Base-by-base conservation (phyloP, 92 coral and sea anemone species). In the Phenganax stokvisi region DNA sequence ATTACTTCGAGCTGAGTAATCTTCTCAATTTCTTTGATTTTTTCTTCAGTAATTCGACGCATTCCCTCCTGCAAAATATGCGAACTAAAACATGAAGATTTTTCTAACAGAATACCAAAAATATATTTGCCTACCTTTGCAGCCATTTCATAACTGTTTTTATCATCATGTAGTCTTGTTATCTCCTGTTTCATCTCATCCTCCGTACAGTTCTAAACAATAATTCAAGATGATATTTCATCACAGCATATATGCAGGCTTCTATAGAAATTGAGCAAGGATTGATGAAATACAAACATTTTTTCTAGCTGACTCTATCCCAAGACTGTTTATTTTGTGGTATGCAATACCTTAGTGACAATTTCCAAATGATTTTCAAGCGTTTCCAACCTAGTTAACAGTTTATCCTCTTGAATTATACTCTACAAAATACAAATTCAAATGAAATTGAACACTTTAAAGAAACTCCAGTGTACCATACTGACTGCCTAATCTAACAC, bases 311-410 rank as follows among this genome's bases (percentile, higher is more conserved):
- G 3, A 37, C 3, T 37, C 5, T 37, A 37, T 5, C 47, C 2
- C 47, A 2, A 37, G 47, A 37, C 47, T 37, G 47, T 37, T 37
- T 5, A 37, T 1, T 5, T 5, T 62, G 29, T 5, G 56, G 10
- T 57, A 51, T 10, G 74, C 20, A 2, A 28, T 85, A 90, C 96
- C 90, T 90, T 91, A 77, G 97, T 93, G 47, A 94, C 85, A 37
- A 93, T 82, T 84, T 94, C 98, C 59, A 94, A 87, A 73, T 94
- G 98, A 75, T 92, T 94, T 89, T 94, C 98, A 84, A 94, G 87
- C 57, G 92, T 94, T 84, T 94, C 98, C 64, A 94, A 73, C 90
- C 98, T 92, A 75, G 98, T 92, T 47, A 94, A 87, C 5, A 94
- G 92, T 81, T 94, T 94, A 76, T 94, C 98, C 80, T 94, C 98